Conservation (phyloP, 2,113 vertebrate genomes). For the Strix aluco region DNA sequence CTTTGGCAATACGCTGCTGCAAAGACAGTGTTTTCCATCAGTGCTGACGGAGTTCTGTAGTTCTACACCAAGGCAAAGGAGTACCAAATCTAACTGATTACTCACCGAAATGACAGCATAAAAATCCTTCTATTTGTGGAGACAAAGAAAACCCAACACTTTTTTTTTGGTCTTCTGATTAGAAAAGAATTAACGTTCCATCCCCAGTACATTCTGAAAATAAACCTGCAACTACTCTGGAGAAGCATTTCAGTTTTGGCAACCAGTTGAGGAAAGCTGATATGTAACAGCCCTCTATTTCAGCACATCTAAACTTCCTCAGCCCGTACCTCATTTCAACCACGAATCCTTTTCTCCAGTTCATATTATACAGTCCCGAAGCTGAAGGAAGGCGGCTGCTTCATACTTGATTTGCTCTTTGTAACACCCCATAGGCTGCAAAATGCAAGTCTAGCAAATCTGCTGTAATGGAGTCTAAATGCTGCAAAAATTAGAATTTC, state of each 20-base stretch:
- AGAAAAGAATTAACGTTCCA: neutral
- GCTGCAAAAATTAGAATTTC: neutral
- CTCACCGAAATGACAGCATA: neutral
- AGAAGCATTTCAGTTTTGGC: neutral
- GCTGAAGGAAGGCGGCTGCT: neutral
- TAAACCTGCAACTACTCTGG: neutral
- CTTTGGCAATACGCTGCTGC: neutral
- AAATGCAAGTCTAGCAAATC: neutral
- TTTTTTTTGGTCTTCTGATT: neutral
- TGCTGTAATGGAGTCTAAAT: fast-evolving
- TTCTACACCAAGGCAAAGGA: neutral
- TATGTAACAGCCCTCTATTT: neutral
- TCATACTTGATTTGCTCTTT: neutral
- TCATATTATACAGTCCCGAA: fast-evolving
- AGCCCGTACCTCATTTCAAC: neutral
- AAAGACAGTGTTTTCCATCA: neutral
- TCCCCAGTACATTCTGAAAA: neutral
- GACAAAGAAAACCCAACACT: neutral
- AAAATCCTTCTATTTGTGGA: neutral
- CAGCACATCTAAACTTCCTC: neutral
- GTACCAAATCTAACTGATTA: neutral
- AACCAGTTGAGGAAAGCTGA: neutral
- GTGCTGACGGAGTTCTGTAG: neutral
- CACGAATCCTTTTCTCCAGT: neutral
- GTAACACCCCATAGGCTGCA: neutral